A percentile compares a stretch with the other conserved stretches of the same genome.
Conservation (phyloP, 37 sponge, comb jelly and placozoan species). For the Oopsacas minuta region DNA sequence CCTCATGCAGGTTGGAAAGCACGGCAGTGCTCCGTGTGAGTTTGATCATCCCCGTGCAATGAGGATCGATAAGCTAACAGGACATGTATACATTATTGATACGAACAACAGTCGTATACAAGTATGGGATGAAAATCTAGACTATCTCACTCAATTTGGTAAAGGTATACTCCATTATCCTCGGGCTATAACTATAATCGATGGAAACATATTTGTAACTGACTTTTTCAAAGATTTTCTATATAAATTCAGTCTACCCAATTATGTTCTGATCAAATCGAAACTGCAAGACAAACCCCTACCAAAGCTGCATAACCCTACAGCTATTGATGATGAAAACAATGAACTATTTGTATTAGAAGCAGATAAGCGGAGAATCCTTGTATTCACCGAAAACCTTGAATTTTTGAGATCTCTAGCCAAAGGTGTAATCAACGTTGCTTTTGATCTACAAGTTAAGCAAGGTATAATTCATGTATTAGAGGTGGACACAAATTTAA, state of each 20-base stretch:
- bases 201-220: neutral
- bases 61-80: neutral
- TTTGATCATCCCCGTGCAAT: conserved; percentile 16
- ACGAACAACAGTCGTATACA: conserved; percentile 14
- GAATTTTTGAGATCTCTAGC: neutral
- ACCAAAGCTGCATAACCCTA: neutral
- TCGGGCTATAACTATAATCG: neutral
- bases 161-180: conserved; percentile 1
- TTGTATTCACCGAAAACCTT: neutral
- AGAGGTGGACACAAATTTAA: neutral
- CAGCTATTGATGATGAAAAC: neutral
- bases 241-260: neutral
- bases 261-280: neutral
- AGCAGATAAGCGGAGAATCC: neutral
- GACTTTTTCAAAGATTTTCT: neutral
- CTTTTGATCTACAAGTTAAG: neutral
- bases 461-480: neutral
- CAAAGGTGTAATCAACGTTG: neutral
- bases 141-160: neutral
- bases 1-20: neutral
- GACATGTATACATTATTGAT: neutral
- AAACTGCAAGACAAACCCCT: neutral
- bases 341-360: conserved; percentile 10
- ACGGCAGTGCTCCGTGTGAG: neutral
- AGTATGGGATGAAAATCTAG: conserved; percentile 1